Percentiles rank a stretch among this genome's conserved stretches.
Conservation (phyloP, 2,797 vertebrate species). For the Spondyliosoma cantharus region DNA sequence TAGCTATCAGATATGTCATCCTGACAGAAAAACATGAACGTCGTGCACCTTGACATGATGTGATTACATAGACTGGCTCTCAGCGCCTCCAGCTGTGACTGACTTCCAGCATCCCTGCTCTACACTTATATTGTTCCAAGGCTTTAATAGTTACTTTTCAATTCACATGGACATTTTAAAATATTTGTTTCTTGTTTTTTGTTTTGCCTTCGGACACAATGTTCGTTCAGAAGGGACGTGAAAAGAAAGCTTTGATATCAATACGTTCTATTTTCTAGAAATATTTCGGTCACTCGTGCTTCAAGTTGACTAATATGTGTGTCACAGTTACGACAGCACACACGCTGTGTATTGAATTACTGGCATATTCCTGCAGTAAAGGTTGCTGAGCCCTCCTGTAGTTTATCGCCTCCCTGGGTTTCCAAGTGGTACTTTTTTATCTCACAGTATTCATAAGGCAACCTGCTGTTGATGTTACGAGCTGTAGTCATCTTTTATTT, state of each 20-base stretch:
- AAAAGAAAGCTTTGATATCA: neutral
- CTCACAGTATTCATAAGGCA: constrained; percentile 7
- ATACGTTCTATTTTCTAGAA: neutral
- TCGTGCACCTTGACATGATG: no score
- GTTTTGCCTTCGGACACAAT: neutral
- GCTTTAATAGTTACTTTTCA: neutral
- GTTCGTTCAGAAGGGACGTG: neutral
- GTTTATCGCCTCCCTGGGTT: neutral
- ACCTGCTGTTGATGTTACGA: neutral
- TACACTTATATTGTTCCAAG: neutral
- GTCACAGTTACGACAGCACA: neutral
- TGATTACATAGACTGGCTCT: no score
- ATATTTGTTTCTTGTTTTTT: no score
- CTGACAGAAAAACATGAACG: no score
- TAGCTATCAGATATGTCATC: no score
- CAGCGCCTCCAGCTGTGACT: no score
- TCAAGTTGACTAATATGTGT: neutral
- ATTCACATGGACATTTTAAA: neutral
- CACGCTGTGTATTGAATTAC: neutral
- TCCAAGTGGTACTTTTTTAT: neutral
- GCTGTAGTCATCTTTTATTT: neutral
- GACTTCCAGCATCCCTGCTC: no score
- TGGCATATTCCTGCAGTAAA: neutral
- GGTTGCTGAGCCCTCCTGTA: neutral
- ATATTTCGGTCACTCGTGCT: neutral